Percentiles rank a stretch among this genome's conserved stretches.
These are phyloP conservation scores for Halcyon chelicuti DNA, from an alignment of 2,797 vertebrate genomes.

Conservation along the genomic window DNA sequence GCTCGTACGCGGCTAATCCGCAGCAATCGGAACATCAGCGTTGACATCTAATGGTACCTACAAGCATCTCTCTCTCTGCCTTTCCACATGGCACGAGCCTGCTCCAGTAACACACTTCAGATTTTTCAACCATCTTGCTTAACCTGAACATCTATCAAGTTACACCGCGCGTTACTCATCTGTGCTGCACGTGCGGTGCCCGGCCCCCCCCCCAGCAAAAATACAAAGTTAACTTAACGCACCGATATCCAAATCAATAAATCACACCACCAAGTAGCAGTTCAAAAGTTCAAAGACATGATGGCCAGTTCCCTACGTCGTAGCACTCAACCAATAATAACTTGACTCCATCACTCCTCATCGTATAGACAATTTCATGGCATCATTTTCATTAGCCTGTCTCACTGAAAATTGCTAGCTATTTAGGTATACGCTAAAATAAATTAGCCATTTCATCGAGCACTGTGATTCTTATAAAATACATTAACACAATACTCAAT, in stretches of 20 bases:
- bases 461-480: slow-evolving; percentile 87
- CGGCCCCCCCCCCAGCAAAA: slow-evolving; percentile 50
- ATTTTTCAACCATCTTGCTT: slow-evolving; percentile 73
- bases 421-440: slow-evolving; percentile 92
- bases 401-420: slow-evolving; percentile 91
- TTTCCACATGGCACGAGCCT: slow-evolving; percentile 11
- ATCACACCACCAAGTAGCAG: slow-evolving; percentile 82
- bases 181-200: not conserved
- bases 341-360: slow-evolving; percentile 81
- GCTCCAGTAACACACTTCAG: slow-evolving; percentile 59
- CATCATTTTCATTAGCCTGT: slow-evolving; percentile 86
- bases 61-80: slow-evolving; percentile 54
- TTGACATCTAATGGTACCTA: slow-evolving; percentile 61
- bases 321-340: slow-evolving; percentile 83
- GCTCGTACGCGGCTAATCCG: not conserved
- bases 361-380: slow-evolving; percentile 81
- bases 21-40: slow-evolving; percentile 41
- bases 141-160: slow-evolving; percentile 67
- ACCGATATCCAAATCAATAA: slow-evolving; percentile 82
- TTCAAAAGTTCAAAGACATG: slow-evolving; percentile 88
- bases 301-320: slow-evolving; percentile 81
- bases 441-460: slow-evolving; percentile 94
- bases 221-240: slow-evolving; percentile 75
- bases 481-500: slow-evolving; percentile 85
- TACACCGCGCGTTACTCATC: slow-evolving; percentile 50